Base-by-base conservation (phyloP, 53 echinoderm and acorn worm species). In the Echinometra lucunter region DNA sequence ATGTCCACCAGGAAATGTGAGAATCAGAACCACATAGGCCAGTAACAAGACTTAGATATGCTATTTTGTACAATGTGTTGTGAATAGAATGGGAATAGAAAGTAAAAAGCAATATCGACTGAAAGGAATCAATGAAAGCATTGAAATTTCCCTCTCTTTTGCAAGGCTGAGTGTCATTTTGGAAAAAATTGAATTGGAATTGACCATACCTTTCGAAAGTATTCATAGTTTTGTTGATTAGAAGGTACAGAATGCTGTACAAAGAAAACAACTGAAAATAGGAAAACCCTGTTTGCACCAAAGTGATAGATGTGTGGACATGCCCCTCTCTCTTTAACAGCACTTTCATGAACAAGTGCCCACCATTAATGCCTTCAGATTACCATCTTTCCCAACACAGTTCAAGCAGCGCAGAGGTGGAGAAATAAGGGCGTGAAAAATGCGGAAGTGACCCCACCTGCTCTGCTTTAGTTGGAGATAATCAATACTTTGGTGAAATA, bases 371-470 rank as follows among this genome's bases (percentile, higher is more conserved):
- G 42, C 42, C 78, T 40, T 78, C 42, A 40, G 42, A 78, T 40
- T 78, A 78, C 78, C 78, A 78, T 69, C 30, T 78, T 78, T 78
- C 40, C 78, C 38, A 42, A 21, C 78, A 1, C 38, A 12, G 21
- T 40, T 42, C 40, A 23, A 78, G 17, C 78, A 40, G 78, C 42
- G 30, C 5, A 6, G 78, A 78, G 23, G 42, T 42, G 38, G 78
- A 21, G 19, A 42, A 38, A 40, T 23, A 42, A 6, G 78, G 78
- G 40, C 42, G 42, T 40, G 11, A 40, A 78, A 30, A 78, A 38
- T 38, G 42, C 42, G 40, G 78, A 78, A 78, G 78, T 78, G 78
- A 78, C 78, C 78, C 78, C 78, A 78, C 78, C 78, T 78, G 78
- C 78, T 78, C 19, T 42, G 78, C 42, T 78, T 19, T 17, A 40